Evolutionary conservation across 2,797 vertebrate species (phyloP), one percentile per base, ranked within the genome.

Genomic region (Discoglossus pictus): DNA sequence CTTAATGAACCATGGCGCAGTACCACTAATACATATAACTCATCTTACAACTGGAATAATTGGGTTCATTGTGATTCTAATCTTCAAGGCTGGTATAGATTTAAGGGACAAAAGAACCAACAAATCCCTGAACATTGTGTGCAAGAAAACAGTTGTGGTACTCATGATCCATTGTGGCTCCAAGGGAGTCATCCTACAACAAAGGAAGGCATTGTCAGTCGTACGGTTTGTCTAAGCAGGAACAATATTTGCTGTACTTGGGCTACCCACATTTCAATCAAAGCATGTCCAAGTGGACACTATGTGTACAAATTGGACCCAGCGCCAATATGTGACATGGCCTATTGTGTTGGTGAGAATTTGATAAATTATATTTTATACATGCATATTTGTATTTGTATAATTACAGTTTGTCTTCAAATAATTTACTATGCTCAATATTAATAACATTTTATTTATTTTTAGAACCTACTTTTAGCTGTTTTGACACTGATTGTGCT

Each of bases 51-150:
- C n/a, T 46, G 13, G 80, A 78, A n/a, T n/a, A n/a, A n/a, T n/a
- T n/a, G n/a, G n/a, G n/a, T n/a, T 53, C 2, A 56, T n/a, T 83
- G 79, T 5, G 76, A 83, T 24, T 2, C 0, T 0, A 0, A 3
- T 10, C 40, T 73, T n/a, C 6, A 0, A 0, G 79, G 79, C 43
- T 82, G 81, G 81, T 72, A 78, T 73, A 76, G 76, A 15, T 79
- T 83, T 17, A 1, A 63, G 46, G 76, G 76, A 15, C 54, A n/a
- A 6, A 64, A 74, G 0, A 75, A 79, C 0, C 44, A 63, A 40
- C 64, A 52, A 42, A 65, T 83, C 72, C 61, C 77, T 0, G 77
- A 81, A 16, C 24, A 27, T 12, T 84, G 79, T 2, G 64, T 81
- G 13, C 68, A 76, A 0, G 0, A 2, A 2, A 7, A 47, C 27